phyloP scores from a whole-genome alignment of 1,140 invertebrate genomes.

The Pseudomyrmex pallidus region DNA sequence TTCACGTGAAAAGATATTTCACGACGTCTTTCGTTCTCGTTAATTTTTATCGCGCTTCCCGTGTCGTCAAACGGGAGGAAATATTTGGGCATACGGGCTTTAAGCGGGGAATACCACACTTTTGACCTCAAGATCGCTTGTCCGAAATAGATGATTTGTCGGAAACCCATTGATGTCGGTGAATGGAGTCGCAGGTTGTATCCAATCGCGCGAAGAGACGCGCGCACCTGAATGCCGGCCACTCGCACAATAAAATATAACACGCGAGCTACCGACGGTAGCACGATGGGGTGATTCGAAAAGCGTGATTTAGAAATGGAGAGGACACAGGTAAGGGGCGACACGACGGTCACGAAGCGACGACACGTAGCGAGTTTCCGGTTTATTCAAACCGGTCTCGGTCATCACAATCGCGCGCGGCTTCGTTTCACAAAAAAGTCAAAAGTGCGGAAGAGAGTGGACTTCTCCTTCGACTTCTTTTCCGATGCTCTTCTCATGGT shows the following conservation, averaged over 20 bases:
- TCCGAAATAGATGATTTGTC: constrained; percentile 38
- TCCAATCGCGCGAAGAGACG: constrained; percentile 51
- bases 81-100: constrained; percentile 25
- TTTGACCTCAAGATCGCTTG: constrained; percentile 12
- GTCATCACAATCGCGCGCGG: constrained; percentile 56
- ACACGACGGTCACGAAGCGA: constrained; percentile 29
- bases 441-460: constrained; percentile 79
- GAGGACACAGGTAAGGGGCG: constrained; percentile 73
- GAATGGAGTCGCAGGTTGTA: constrained; percentile 63
- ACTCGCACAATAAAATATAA: constrained; percentile 47
- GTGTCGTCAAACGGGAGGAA: constrained; percentile 6
- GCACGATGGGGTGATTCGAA: constrained; percentile 19
- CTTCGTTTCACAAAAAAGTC: constrained; percentile 73
- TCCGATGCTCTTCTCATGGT: constrained; percentile 61
- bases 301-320: constrained; percentile 44
- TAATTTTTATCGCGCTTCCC: constrained; percentile 8
- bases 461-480: neutral
- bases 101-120: neutral
- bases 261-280: constrained; percentile 7
- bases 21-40: neutral
- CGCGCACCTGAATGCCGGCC: constrained; percentile 41
- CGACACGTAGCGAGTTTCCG: constrained; percentile 79
- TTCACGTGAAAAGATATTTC: neutral
- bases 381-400: constrained; percentile 74
- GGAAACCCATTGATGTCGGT: neutral